phyloP scores from a whole-genome alignment of 1,140 invertebrate genomes.

The Drosophila novamexicana region DNA sequence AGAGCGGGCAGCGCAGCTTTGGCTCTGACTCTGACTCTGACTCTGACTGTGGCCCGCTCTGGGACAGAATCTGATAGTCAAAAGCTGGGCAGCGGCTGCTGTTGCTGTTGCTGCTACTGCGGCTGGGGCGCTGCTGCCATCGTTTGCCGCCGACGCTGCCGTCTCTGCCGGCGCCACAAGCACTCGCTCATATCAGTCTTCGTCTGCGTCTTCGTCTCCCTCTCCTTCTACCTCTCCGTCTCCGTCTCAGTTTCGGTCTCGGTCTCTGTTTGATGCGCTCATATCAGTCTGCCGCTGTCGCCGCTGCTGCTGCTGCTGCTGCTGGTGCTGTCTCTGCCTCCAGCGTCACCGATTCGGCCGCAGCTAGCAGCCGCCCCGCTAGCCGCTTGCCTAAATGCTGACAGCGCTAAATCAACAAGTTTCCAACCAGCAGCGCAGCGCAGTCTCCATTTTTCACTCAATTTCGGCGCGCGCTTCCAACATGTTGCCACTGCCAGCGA shows the following conservation, averaged over 20 bases:
- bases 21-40: conserved; percentile 8
- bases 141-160: not conserved
- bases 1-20: conserved; percentile 19
- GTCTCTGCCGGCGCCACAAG: conserved; percentile 19
- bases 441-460: conserved; percentile 29
- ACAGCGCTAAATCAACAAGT: conserved; percentile 36
- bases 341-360: not conserved
- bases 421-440: conserved; percentile 28
- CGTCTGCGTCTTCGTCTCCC: not conserved
- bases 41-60: conserved; percentile 30
- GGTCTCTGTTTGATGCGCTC: conserved; percentile 37
- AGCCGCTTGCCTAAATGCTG: not conserved
- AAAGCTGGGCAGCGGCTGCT: conserved; percentile 26
- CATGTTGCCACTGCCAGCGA: conserved; percentile 20
- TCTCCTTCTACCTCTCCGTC: not conserved
- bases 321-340: not conserved
- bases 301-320: not conserved
- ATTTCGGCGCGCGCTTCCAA: conserved; percentile 15
- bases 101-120: conserved; percentile 11
- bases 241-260: conserved; percentile 11
- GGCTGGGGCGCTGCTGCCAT: not conserved
- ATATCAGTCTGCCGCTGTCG: conserved; percentile 32
- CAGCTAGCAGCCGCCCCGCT: not conserved
- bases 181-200: conserved; percentile 21
- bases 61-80: conserved; percentile 47